phyloP scores from a whole-genome alignment of 1,140 invertebrate genomes.

The Triops longicaudatus region DNA sequence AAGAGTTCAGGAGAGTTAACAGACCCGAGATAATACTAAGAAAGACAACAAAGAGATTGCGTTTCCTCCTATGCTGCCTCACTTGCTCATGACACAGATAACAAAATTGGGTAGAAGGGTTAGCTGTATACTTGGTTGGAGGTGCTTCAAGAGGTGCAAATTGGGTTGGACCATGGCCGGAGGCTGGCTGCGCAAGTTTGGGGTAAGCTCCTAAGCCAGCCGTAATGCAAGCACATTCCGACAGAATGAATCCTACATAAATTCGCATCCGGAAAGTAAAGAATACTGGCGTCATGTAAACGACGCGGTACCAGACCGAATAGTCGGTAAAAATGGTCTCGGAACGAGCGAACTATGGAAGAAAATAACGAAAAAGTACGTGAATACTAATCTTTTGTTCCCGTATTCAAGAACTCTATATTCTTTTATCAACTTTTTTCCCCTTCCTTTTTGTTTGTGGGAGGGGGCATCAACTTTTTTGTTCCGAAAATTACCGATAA shows the following conservation, averaged over 20 bases:
- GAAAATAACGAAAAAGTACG: slow-evolving; percentile 20
- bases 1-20: background rate
- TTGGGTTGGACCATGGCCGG: slow-evolving; percentile 71
- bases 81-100: background rate
- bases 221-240: slow-evolving; percentile 85
- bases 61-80: background rate
- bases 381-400: background rate
- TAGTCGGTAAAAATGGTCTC: slow-evolving; percentile 57
- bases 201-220: slow-evolving; percentile 88
- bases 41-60: background rate
- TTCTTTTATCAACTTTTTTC: no score
- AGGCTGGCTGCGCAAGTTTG: slow-evolving; percentile 51
- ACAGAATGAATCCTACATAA: slow-evolving; percentile 77
- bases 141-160: slow-evolving; percentile 39
- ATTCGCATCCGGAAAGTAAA: slow-evolving; percentile 79
- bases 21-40: background rate
- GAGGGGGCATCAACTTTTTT: no score
- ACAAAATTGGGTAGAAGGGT: slow-evolving; percentile 6
- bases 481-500: slow-evolving; percentile 50
- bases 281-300: slow-evolving; percentile 80
- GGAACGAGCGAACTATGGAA: slow-evolving; percentile 57
- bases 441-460: no score
- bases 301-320: slow-evolving; percentile 62
- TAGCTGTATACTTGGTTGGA: slow-evolving; percentile 19
- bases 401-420: no score